Base-by-base conservation (phyloP, 2,113 vertebrate genomes). In the Silurus meridionalis region DNA sequence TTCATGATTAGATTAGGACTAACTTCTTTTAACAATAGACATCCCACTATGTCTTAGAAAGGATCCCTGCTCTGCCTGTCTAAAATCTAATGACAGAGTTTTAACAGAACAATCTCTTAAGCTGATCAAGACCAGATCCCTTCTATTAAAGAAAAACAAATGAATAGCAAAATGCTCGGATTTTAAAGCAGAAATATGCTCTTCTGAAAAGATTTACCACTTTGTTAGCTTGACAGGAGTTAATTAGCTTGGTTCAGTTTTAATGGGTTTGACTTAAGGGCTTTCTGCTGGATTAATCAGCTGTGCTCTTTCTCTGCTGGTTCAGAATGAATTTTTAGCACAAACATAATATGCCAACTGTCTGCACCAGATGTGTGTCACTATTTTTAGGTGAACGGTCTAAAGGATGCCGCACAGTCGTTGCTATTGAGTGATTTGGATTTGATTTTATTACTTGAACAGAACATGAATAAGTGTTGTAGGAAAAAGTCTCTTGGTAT, bases 201-300 rank as follows among this genome's bases (percentile, higher is more conserved):
- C 63, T 84, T 53, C 77, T 64, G 17, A 55, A 15, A 69, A 21
- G 7, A 50, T 53, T 61, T 37, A 63, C 58, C 23, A 19, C 80
- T 78, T 21, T 78, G 15, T 83, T 61, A 58, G 80, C 55, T 63
- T 58, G 8, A 66, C 48, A 88, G 67, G 58, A 80, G 61, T 64
- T 83, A 78, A 85, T 67, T 63, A 89, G 58, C 61, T 85, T 63
- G 46, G 61, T 80, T 88, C 19, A 66, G 52, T 83, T 84, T 87
- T 83, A 88, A 89, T 87, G 69, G 81, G 72, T 79, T 89, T 87
- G 58, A 74, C 88, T 89, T 74, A 52, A 80, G 69, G 46, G n/a
- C 1, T 69, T 6, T 77, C 52, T 37, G 58, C 23, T 74, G 60
- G 61, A 82, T 64, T 83, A 77, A 84, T 86, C 77, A 80, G 72